phyloP scores from a whole-genome alignment of 1,140 invertebrate genomes.

The Metopolophium dirhodum region DNA sequence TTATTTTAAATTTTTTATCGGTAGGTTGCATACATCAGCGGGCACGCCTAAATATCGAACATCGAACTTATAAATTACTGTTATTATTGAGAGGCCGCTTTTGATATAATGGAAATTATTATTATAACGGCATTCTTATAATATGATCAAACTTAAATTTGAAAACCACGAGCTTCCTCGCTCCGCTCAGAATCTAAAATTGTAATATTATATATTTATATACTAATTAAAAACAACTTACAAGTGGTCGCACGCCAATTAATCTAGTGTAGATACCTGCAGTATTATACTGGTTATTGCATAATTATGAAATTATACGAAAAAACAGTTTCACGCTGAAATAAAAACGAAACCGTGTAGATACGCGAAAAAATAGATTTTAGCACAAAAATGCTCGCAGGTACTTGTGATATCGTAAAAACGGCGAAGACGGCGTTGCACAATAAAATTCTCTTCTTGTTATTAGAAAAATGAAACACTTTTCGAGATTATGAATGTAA shows the following conservation, averaged over 20 bases:
- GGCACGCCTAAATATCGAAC: background rate
- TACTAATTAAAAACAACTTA: background rate
- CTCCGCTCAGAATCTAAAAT: too few relatives aligned
- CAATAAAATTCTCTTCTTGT: background rate
- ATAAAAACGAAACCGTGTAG: background rate
- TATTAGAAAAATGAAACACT: background rate
- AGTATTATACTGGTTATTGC: background rate
- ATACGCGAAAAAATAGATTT: background rate
- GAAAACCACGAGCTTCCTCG: background rate
- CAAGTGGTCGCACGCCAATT: background rate
- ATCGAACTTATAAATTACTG: background rate
- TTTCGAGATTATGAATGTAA: background rate
- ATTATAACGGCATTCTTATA: background rate
- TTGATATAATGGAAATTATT: background rate
- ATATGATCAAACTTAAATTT: background rate
- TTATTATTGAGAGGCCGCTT: background rate
- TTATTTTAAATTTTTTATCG: background rate
- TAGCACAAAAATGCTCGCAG: background rate
- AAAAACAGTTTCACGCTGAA: background rate
- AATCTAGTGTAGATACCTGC: background rate
- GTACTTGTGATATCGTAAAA: background rate
- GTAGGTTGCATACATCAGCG: too few relatives aligned
- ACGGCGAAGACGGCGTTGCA: background rate
- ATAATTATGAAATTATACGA: background rate
- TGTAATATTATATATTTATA: background rate